Evolutionary conservation across 2,888 invertebrate genomes (phyloP).

Genomic region (Limnephilus lunatus): DNA sequence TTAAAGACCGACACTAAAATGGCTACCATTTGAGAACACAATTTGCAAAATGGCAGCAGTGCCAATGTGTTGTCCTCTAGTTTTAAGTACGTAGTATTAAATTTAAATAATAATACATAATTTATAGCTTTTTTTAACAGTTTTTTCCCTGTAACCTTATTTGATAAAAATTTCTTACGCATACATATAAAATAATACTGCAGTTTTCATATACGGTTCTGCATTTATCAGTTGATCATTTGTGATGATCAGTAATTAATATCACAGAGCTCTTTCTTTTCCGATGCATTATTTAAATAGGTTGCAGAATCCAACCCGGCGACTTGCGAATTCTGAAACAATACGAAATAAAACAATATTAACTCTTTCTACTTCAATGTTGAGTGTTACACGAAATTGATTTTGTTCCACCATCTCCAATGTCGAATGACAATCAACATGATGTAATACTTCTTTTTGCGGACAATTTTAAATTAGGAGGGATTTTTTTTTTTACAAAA

Average conservation of each 20-base stretch:
- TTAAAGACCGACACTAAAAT: background rate
- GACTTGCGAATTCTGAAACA: constrained; percentile 25
- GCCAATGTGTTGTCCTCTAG: background rate
- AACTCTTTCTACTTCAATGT: background rate
- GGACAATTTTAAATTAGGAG: too few relatives aligned
- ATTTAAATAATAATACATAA: background rate
- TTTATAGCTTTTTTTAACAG: background rate
- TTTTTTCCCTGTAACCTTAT: constrained; percentile 46
- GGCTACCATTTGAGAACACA: background rate
- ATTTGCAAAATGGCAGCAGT: background rate
- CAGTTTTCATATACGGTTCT: constrained; percentile 43
- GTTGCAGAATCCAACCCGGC: constrained; percentile 8
- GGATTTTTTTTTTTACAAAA: too few relatives aligned
- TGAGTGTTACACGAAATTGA: too few relatives aligned
- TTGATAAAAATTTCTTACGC: constrained; percentile 58
- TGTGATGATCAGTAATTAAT: background rate
- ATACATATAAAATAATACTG: constrained; percentile 55
- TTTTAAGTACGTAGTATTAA: background rate
- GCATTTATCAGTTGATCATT: constrained; percentile 23
- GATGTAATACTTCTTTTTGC: too few relatives aligned
- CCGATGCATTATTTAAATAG: constrained; percentile 21
- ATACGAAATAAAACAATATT: constrained; percentile 4
- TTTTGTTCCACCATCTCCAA: too few relatives aligned
- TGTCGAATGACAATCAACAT: too few relatives aligned
- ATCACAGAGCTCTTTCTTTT: constrained; percentile 40